phyloP scores from a whole-genome alignment of 2,888 invertebrate species.

The Drosophila monieri region DNA sequence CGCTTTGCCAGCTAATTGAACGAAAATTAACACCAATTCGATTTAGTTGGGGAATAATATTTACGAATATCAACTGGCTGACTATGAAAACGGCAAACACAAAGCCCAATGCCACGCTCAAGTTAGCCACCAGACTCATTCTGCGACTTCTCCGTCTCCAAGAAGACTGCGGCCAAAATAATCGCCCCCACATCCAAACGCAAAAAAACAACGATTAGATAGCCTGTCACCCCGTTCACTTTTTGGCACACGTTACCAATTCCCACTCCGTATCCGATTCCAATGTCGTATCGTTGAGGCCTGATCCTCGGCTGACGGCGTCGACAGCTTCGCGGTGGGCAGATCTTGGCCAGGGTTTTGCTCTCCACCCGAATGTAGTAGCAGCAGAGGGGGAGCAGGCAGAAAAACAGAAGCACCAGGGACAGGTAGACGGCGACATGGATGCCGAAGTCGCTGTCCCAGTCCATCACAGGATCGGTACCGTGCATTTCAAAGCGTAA shows the following conservation, averaged over 20 bases:
- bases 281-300: conserved; percentile 28
- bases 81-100: conserved; percentile 52
- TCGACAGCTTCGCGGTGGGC: conserved; percentile 44
- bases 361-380: conserved; percentile 67
- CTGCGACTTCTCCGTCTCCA: conserved; percentile 36
- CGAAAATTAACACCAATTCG: conserved; percentile 18
- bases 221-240: conserved; percentile 28
- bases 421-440: conserved; percentile 54
- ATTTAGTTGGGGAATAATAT: conserved; percentile 33
- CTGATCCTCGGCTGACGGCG: conserved; percentile 12
- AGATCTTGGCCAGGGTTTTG: conserved; percentile 62
- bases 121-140: conserved; percentile 55
- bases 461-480: conserved; percentile 37
- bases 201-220: conserved; percentile 55
- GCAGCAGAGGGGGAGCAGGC: conserved; percentile 66
- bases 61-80: conserved; percentile 61
- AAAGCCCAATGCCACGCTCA: conserved; percentile 52
- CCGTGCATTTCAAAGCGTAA: conserved; percentile 27
- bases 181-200: conserved; percentile 15
- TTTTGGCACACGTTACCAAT: conserved; percentile 71
- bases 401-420: conserved; percentile 56
- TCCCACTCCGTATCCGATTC: conserved; percentile 42
- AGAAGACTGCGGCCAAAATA: conserved; percentile 34
- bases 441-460: conserved; percentile 40
- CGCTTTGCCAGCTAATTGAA: conserved; percentile 61